Evolutionary conservation across 2,888 invertebrate genomes (phyloP).

Genomic region (Lutraria lutraria): DNA sequence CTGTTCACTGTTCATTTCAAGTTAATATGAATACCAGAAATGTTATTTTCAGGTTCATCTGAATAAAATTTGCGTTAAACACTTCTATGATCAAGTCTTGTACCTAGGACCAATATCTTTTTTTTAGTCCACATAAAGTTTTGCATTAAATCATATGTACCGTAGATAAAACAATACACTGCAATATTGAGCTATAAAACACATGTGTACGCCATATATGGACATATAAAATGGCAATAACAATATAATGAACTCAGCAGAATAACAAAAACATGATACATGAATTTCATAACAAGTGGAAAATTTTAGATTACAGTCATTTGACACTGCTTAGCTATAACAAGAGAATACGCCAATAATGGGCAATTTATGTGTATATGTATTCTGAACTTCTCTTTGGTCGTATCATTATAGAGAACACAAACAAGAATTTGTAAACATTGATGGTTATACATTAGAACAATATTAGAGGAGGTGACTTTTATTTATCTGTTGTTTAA

Average conservation of each 20-base stretch:
- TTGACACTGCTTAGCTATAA: background rate
- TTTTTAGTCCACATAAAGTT: background rate
- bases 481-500: too few relatives aligned
- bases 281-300: background rate
- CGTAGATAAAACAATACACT: background rate
- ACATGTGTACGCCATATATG: background rate
- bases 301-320: conserved; percentile 3
- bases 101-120: background rate
- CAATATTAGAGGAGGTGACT: too few relatives aligned
- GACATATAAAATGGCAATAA: background rate
- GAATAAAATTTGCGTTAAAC: background rate
- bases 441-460: too few relatives aligned
- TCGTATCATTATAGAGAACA: too few relatives aligned
- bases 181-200: background rate
- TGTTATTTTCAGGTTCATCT: too few relatives aligned
- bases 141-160: background rate
- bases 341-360: too few relatives aligned
- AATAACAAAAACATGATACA: background rate
- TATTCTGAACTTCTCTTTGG: too few relatives aligned
- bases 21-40: too few relatives aligned
- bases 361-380: too few relatives aligned
- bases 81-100: background rate
- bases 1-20: too few relatives aligned
- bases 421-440: too few relatives aligned
- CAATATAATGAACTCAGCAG: background rate